These are phyloP conservation scores for Lysandra bellargus DNA, from an alignment of 2,888 invertebrate species.

Conservation along the genomic window DNA sequence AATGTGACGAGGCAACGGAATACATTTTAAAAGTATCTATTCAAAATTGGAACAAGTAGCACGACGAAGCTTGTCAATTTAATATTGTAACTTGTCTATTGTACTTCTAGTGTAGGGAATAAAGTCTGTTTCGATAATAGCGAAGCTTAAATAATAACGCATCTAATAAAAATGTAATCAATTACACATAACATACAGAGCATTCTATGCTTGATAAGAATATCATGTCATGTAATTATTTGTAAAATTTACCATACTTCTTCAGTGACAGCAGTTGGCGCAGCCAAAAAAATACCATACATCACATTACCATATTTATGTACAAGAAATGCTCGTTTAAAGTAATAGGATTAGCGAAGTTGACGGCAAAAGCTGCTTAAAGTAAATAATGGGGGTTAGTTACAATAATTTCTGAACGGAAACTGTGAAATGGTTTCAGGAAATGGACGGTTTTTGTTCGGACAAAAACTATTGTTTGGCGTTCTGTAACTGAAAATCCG, in stretches of 20 bases:
- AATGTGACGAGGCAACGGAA: too few relatives aligned
- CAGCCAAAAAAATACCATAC: neutral
- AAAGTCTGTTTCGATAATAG: too few relatives aligned
- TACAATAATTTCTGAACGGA: constrained; percentile 61
- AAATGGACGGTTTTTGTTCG: constrained; percentile 63
- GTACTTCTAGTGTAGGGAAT: too few relatives aligned
- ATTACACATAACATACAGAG: neutral
- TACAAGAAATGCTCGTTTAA: constrained; percentile 3
- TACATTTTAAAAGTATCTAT: too few relatives aligned
- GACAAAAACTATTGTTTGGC: constrained; percentile 54
- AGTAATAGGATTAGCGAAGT: constrained; percentile 36
- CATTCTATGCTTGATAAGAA: neutral
- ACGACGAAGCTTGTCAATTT: neutral
- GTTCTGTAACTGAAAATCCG: constrained; percentile 45
- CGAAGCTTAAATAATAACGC: too few relatives aligned
- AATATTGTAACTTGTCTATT: too few relatives aligned
- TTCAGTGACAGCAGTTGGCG: neutral
- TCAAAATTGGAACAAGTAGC: neutral
- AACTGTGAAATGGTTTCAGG: constrained; percentile 58
- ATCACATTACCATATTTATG: constrained; percentile 19
- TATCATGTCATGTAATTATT: neutral
- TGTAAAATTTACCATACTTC: neutral
- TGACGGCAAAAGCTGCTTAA: constrained; percentile 40
- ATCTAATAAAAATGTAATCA: too few relatives aligned
- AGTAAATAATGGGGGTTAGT: constrained; percentile 58